Conservation (phyloP, 1,140 invertebrate genomes). For the Episyrphus balteatus region DNA sequence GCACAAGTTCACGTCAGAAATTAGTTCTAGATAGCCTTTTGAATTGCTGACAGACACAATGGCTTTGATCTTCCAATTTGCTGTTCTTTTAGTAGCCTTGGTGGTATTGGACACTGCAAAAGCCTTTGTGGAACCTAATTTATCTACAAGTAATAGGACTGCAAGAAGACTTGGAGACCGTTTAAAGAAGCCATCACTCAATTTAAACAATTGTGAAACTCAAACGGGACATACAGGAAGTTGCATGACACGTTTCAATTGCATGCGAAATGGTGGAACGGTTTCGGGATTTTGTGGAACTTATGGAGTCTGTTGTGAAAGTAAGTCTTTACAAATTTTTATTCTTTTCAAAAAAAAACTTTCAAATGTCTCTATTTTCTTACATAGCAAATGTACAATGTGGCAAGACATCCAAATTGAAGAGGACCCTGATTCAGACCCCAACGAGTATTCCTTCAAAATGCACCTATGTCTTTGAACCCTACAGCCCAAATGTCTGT, state of each 20-base stretch:
- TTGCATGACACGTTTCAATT: constrained; percentile 55
- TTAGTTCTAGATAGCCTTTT: too few relatives aligned
- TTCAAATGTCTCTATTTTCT: not conserved
- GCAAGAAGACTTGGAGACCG: too few relatives aligned
- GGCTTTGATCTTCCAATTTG: too few relatives aligned
- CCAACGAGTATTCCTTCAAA: constrained; percentile 11
- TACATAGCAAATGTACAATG: constrained; percentile 27
- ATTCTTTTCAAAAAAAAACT: not conserved
- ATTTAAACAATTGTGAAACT: constrained; percentile 16
- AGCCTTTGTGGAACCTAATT: not conserved
- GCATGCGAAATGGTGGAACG: constrained; percentile 44
- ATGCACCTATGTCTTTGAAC: constrained; percentile 25
- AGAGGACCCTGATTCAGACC: constrained; percentile 20
- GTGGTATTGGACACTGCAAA: constrained; percentile 19
- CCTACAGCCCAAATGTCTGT: constrained; percentile 40
- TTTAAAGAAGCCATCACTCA: too few relatives aligned
- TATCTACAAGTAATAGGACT: too few relatives aligned
- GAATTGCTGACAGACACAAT: too few relatives aligned
- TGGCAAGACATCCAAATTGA: constrained; percentile 13
- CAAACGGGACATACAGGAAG: constrained; percentile 45
- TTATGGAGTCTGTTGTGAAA: constrained; percentile 52
- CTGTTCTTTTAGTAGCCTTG: too few relatives aligned
- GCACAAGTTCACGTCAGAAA: too few relatives aligned
- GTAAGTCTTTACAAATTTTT: constrained; percentile 40
- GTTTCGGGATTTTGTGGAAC: constrained; percentile 51